Conservation (phyloP, 2,888 invertebrate genomes). For the Epirrhoe tristata region DNA sequence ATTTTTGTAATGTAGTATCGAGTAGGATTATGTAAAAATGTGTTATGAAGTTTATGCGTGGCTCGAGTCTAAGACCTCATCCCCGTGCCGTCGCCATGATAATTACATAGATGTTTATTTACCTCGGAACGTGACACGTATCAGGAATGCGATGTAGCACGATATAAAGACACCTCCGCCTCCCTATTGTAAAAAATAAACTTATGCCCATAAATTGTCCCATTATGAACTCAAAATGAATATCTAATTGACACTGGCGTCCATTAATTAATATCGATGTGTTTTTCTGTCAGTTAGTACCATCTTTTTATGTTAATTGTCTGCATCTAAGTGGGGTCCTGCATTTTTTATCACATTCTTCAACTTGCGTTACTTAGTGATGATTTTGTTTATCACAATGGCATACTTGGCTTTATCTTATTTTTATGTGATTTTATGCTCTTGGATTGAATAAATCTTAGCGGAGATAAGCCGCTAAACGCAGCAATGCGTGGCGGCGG, state of each 20-base stretch:
- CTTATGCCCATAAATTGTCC: conserved; percentile 47
- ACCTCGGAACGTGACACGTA: conserved; percentile 60
- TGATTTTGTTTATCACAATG: neutral
- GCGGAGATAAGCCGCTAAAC: neutral
- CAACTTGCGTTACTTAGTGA: neutral
- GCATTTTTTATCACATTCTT: conserved; percentile 19
- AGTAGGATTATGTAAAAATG: neutral
- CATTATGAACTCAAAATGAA: conserved; percentile 52
- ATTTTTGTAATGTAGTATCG: neutral
- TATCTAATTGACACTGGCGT: conserved; percentile 51
- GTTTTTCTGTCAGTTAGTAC: conserved; percentile 47
- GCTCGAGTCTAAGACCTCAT: conserved; percentile 46
- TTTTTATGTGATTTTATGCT: neutral
- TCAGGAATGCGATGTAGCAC: conserved; percentile 59
- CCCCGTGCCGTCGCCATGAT: conserved; percentile 46
- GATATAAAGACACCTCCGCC: conserved; percentile 48
- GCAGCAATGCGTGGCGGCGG: conserved; percentile 2
- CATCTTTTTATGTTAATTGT: conserved; percentile 50
- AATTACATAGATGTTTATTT: conserved; percentile 53
- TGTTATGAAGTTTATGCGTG: conserved; percentile 44
- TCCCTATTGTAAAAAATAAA: conserved; percentile 46
- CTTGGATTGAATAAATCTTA: conserved; percentile 18
- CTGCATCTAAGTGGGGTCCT: conserved; percentile 39
- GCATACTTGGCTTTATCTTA: neutral
- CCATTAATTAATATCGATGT: conserved; percentile 50